Evolutionary conservation across 2,888 invertebrate species (phyloP).

Genomic region (Carcina quercana): DNA sequence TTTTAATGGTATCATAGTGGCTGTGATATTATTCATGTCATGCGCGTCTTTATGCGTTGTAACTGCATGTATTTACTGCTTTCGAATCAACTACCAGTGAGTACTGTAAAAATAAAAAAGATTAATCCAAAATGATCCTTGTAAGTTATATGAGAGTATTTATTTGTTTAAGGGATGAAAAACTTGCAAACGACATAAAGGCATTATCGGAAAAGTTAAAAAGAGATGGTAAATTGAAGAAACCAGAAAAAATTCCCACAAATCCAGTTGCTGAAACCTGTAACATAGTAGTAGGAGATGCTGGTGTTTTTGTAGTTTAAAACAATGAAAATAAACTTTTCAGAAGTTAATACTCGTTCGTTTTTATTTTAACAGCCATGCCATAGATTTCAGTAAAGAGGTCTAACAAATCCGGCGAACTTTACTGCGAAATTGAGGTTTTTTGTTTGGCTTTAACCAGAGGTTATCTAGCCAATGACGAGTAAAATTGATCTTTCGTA

Average conservation of each 20-base stretch:
- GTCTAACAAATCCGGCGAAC: too few relatives aligned
- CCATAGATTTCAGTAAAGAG: too few relatives aligned
- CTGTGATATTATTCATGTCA: constrained; percentile 36
- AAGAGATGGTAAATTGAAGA: constrained; percentile 29
- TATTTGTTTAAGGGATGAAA: constrained; percentile 37
- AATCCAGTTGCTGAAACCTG: constrained; percentile 37
- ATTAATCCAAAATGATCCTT: neutral
- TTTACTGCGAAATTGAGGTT: too few relatives aligned
- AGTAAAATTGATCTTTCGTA: too few relatives aligned
- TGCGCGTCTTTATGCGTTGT: constrained; percentile 37
- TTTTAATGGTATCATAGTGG: constrained; percentile 40
- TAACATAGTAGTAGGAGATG: constrained; percentile 43
- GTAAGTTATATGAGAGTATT: neutral
- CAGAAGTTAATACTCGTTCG: too few relatives aligned
- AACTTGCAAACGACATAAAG: constrained; percentile 35
- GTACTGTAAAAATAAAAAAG: constrained; percentile 14
- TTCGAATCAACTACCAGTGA: constrained; percentile 47
- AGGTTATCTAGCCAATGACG: too few relatives aligned
- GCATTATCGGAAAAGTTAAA: constrained; percentile 39
- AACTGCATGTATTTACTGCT: constrained; percentile 48
- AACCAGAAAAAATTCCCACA: constrained; percentile 7
- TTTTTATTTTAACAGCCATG: too few relatives aligned
- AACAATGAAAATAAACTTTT: too few relatives aligned
- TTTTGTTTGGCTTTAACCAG: too few relatives aligned
- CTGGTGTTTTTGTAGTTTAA: constrained; percentile 47